Base-by-base conservation (phyloP, 2,797 vertebrate genomes). In the Tenualosa thibaudeaui region DNA sequence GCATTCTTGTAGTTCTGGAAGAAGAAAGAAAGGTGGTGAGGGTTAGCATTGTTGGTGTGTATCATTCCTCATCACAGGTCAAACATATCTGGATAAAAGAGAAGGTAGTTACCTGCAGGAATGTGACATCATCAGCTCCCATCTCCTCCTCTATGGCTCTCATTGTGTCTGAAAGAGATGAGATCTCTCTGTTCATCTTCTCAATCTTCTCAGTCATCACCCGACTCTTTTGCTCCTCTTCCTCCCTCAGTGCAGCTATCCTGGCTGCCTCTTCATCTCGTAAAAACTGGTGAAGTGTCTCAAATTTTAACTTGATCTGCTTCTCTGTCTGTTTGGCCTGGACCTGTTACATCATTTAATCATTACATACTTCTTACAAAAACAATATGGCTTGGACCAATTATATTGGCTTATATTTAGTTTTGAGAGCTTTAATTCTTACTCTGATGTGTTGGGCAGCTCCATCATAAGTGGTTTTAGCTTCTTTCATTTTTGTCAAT, bases 241-340 rank as follows among this genome's bases (percentile, higher is more conserved):
- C 65, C 65, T 68, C 10, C 65, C 26, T 68, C 65, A 68, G 65
- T 68, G 65, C 65, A 68, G 65, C 26, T 68, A 68, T 31, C 31
- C 65, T 68, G 26, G 65, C 26, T 13, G 65, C 26, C 65, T 68
- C 65, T 37, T 68, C 65, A 68, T 68, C 31, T 68, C 65, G 65
- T 68, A 68, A 24, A 37, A 68, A 10, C 65, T 37, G 65, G 12
- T 68, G 26, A 68, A 68, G 65, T 26, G 15, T 31, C 65, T 68
- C 65, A 68, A 68, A 68, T 8, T 68, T 13, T 6, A 13, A 0
- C 26, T 68, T 68, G 31, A 68, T 68, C 31, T 68, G 65, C 26
- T 31, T 68, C 65, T 68, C 65, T 68, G 65, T 15, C 2, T 68
- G 10, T 68, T 68, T 12, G 26, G 65, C 31, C 65, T 68, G 65